Percentiles rank a stretch among this genome's conserved stretches.
Evolutionary conservation across 2,797 vertebrate genomes (phyloP).

Genomic region (Apodemus agrarius): DNA sequence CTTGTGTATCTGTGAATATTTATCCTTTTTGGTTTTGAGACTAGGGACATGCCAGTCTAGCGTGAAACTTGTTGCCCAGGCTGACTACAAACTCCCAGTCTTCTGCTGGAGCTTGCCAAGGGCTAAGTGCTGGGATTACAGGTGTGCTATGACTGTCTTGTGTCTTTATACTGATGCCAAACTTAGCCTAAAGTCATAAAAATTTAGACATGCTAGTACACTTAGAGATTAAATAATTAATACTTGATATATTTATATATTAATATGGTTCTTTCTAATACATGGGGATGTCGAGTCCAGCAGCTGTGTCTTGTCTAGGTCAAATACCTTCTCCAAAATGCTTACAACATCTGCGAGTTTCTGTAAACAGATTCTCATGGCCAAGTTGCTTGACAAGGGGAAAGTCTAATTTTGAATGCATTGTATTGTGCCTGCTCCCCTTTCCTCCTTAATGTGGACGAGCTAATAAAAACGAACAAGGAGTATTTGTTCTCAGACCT

Average conservation of each 20-base stretch:
- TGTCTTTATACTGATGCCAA: neutral
- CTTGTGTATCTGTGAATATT: neutral
- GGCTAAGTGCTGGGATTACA: neutral
- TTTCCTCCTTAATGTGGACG: neutral
- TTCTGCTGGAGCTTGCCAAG: neutral
- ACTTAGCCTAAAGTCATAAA: neutral
- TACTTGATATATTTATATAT: neutral
- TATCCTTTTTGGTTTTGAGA: neutral
- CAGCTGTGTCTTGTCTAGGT: neutral
- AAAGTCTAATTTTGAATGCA: conserved; percentile 37
- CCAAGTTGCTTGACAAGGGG: neutral
- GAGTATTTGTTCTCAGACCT: neutral
- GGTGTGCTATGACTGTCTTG: neutral
- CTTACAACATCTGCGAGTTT: neutral
- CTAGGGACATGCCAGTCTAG: neutral
- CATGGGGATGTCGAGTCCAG: neutral
- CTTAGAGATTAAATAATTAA: neutral
- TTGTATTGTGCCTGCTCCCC: neutral
- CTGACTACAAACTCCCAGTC: neutral
- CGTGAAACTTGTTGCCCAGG: neutral
- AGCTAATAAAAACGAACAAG: neutral
- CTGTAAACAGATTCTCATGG: neutral
- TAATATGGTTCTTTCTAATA: neutral
- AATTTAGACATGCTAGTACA: conserved; percentile 16
- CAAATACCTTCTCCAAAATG: neutral